These are phyloP conservation scores for Drosophila kanapiae DNA, from an alignment of 1,140 invertebrate species.

Conservation along the genomic window DNA sequence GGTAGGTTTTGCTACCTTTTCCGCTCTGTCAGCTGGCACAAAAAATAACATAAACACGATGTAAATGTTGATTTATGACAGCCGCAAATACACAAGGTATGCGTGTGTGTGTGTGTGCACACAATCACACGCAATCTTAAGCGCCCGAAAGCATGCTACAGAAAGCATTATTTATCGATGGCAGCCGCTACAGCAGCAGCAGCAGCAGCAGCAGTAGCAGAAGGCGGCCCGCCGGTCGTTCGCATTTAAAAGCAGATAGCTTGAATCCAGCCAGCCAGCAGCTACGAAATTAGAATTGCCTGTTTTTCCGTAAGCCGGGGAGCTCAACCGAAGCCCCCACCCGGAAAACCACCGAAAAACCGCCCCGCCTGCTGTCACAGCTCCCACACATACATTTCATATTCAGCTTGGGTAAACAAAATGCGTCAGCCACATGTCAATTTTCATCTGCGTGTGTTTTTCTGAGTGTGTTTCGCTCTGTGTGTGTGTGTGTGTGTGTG, in stretches of 20 bases:
- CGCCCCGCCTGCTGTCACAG: constrained; percentile 15
- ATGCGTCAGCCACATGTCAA: constrained; percentile 68
- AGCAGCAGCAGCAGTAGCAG: constrained; percentile 19
- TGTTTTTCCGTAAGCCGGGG: constrained; percentile 18
- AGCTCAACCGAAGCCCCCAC: constrained; percentile 16
- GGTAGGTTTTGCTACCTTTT: constrained; percentile 34
- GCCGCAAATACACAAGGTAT: constrained; percentile 34
- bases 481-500: constrained; percentile 4
- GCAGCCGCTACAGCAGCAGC: constrained; percentile 30
- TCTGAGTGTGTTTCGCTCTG: neutral
- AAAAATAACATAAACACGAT: constrained; percentile 59
- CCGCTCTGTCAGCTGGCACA: constrained; percentile 35
- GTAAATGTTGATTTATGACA: constrained; percentile 78
- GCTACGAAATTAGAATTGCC: constrained; percentile 50
- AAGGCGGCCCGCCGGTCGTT: neutral
- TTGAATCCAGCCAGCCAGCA: too few relatives aligned
- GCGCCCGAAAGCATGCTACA: constrained; percentile 45
- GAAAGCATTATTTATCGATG: constrained; percentile 76
- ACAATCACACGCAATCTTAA: constrained; percentile 53
- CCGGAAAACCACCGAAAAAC: constrained; percentile 3
- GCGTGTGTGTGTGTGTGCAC: constrained; percentile 1
- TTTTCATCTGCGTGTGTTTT: constrained; percentile 38
- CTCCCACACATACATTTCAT: constrained; percentile 58
- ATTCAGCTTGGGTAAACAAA: constrained; percentile 75
- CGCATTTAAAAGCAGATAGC: constrained; percentile 36